Evolutionary conservation across 2,797 vertebrate species (phyloP).

Genomic region (Ceyx erithaca): DNA sequence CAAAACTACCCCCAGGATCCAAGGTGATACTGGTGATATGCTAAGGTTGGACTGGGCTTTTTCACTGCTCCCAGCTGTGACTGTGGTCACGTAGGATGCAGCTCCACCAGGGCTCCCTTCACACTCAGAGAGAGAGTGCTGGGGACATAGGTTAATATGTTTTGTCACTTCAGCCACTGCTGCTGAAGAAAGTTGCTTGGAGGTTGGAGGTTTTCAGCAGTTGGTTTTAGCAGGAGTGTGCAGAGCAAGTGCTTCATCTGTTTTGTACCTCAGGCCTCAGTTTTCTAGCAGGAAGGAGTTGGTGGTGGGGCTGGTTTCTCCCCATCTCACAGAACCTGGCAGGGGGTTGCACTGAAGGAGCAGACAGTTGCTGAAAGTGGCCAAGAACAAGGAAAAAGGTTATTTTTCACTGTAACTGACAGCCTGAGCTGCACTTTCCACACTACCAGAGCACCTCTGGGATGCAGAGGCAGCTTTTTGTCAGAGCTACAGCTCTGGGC

Average conservation of each 20-base stretch:
- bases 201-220: neutral
- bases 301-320: neutral
- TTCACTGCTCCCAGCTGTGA: neutral
- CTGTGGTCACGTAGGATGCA: neutral
- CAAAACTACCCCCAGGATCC: neutral
- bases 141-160: neutral
- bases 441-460: neutral
- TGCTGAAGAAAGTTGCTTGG: neutral
- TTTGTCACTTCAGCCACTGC: neutral
- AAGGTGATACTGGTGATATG: neutral
- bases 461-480: neutral
- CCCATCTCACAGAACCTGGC: neutral
- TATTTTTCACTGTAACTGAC: neutral
- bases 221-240: neutral
- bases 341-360: neutral
- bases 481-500: neutral
- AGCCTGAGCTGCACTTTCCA: neutral
- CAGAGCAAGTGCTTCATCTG: rapidly evolving
- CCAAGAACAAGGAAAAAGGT: neutral
- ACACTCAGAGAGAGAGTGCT: neutral
- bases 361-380: neutral
- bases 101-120: neutral
- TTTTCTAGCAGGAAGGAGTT: neutral
- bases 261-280: neutral
- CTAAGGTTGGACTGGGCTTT: neutral